A percentile compares a stretch with the other conserved stretches of the same genome.
Evolutionary conservation across 2,888 invertebrate genomes (phyloP).

Genomic region (Erebia palarica): DNA sequence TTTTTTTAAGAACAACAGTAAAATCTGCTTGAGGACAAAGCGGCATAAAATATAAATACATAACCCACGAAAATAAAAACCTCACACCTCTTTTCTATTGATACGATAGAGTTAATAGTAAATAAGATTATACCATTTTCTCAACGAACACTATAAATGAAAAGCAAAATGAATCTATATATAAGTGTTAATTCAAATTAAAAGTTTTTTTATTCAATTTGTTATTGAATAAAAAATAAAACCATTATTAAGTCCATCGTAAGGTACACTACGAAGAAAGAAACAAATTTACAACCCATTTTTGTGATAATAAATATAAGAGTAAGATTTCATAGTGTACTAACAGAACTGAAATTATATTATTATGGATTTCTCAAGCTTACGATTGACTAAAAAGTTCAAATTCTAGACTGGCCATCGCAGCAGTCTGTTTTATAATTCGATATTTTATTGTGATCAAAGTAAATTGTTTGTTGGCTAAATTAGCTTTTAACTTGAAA

Average conservation of each 20-base stretch:
- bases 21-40: conserved; percentile 65
- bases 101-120: conserved; percentile 9
- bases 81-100: conserved; percentile 12
- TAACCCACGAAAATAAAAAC: conserved; percentile 30
- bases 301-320: conserved; percentile 27
- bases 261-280: conserved; percentile 32
- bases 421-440: too few species aligned
- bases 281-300: conserved; percentile 28
- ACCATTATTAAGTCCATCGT: conserved; percentile 24
- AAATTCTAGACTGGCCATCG: too few species aligned
- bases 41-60: conserved; percentile 58
- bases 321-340: conserved; percentile 46
- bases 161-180: background rate
- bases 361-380: background rate
- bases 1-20: background rate
- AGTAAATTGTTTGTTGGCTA: too few species aligned
- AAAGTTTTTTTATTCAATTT: too few species aligned
- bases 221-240: background rate
- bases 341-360: conserved; percentile 49
- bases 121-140: background rate
- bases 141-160: too few species aligned
- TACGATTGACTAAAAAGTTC: background rate
- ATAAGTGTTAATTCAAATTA: background rate
- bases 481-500: too few species aligned
- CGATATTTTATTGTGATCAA: too few species aligned